Conservation (phyloP, 2,888 invertebrate genomes). For the Neoaliturus tenellus region DNA sequence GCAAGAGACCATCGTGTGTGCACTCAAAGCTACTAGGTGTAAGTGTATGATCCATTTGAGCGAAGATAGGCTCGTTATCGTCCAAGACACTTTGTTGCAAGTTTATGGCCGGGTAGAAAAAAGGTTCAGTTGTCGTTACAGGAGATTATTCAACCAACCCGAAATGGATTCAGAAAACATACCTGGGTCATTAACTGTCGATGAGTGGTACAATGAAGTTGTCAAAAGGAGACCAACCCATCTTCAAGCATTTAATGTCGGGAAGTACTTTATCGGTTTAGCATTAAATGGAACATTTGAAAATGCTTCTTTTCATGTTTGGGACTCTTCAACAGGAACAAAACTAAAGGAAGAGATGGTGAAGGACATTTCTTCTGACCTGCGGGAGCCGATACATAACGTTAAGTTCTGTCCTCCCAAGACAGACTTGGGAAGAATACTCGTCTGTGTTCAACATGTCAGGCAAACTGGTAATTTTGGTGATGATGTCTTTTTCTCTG, state of each 20-base stretch:
- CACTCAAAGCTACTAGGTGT: constrained; percentile 15
- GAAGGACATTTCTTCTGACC: background rate
- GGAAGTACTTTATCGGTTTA: constrained; percentile 35
- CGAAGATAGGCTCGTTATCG: constrained; percentile 14
- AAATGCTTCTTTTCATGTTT: constrained; percentile 28
- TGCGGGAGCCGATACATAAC: constrained; percentile 12
- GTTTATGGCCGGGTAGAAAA: background rate
- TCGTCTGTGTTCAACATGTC: constrained; percentile 30
- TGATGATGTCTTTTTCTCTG: constrained; percentile 9
- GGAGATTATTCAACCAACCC: constrained; percentile 22
- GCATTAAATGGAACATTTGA: constrained; percentile 35
- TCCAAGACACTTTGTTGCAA: constrained; percentile 38
- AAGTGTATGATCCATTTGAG: constrained; percentile 38
- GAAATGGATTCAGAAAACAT: constrained; percentile 25
- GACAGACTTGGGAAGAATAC: constrained; percentile 2
- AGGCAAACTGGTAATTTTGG: background rate
- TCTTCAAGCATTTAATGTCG: constrained; percentile 20
- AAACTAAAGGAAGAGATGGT: constrained; percentile 37
- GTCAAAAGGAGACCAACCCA: constrained; percentile 15
- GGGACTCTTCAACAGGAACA: constrained; percentile 5
- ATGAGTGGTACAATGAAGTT: constrained; percentile 38
- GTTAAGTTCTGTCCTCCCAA: constrained; percentile 36
- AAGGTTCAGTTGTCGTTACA: background rate
- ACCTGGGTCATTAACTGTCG: constrained; percentile 11
- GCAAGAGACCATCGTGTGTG: constrained; percentile 20